Base-by-base conservation (phyloP, 2,888 invertebrate genomes). In the Diaphora mendica region DNA sequence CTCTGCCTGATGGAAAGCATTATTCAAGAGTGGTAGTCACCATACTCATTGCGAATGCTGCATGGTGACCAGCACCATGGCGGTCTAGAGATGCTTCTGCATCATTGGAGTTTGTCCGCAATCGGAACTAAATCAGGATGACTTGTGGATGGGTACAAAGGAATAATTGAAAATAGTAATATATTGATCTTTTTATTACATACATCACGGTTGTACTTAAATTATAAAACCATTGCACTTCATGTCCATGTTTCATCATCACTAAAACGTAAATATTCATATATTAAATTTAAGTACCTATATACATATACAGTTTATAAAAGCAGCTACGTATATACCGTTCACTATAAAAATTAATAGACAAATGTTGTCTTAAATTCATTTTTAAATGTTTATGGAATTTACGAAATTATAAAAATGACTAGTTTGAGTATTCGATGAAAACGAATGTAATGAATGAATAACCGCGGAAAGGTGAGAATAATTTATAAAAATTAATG, bases 211-310 rank as follows among this genome's bases (percentile, higher is more conserved):
- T 85, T 84, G 84, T 86, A 89, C 82, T 84, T 89, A 86, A 86
- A 86, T 89, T 88, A 90, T 84, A 90, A 90, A 88, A 83, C 73
- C 82, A 86, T 88, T 85, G 82, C 87, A 87, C 86, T 82, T 80
- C 77, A 75, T 78, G 75, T 82, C 78, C 64, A 17, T 81, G 76
- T n/a, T 44, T 68, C 39, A 55, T 33, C 48, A 59, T 62, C 9
- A 70, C 55, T 70, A 74, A 35, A 55, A 74, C 76, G 55, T 55
- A 59, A 44, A 59, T 70, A 51, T n/a, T 51, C 30, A 68, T 35
- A 44, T 68, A 71, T 62, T 55, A 70, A 55, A 66, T 70, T 72
- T 71, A 73, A 3, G n/a, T 80, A 77, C 68, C n/a, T n/a, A 33
- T 33, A 33, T 3, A 33, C 79, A 85, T 80, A 74, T 85, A 80